Evolutionary conservation across 2,888 invertebrate genomes (phyloP), one percentile per base, ranked within the genome.

Genomic region (Dynastes hyllus): DNA sequence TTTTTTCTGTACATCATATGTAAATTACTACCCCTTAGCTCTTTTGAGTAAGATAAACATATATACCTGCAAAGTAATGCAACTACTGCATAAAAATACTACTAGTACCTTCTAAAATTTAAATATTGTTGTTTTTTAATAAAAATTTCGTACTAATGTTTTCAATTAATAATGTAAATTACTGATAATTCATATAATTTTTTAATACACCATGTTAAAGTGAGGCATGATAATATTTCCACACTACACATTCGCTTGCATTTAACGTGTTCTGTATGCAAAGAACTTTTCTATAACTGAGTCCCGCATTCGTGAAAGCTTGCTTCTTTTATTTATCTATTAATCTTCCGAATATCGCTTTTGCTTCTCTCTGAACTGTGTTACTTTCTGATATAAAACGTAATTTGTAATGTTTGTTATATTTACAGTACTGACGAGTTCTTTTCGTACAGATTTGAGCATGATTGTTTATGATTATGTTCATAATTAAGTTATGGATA

Each of bases 201-300:
- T 45, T 53, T 69, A 53, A 58, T 79, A 70, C 70, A 78, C 78
- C 83, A 81, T 85, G 84, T 86, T 87, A 85, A 86, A 86, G 85
- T 86, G 87, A 85, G 87, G 87, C 87, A 87, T 86, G 87, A 85
- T 77, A 66, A 79, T 79, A 82, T 80, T 78, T 61, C 80, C 73
- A 69, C 73, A 80, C 79, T 83, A 82, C 82, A 82, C 81, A 81
- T 77, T 83, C 81, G 85, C 86, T 86, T 85, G 86, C 84, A 84
- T 84, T 83, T 83, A 85, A 84, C 83, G 80, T 79, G 63, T 80
- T 86, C 87, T 86, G 85, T 87, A 86, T 86, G 87, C 85, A 85
- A 86, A 87, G 86, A 87, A 87, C 86, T 82, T 83, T n/a, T 61
- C 63, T 75, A 73, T 61, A 27, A 61, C 61, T 66, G 55, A 71